Base-by-base conservation (phyloP, 64 coral and sea anemone genomes). In the Actinia equina region DNA sequence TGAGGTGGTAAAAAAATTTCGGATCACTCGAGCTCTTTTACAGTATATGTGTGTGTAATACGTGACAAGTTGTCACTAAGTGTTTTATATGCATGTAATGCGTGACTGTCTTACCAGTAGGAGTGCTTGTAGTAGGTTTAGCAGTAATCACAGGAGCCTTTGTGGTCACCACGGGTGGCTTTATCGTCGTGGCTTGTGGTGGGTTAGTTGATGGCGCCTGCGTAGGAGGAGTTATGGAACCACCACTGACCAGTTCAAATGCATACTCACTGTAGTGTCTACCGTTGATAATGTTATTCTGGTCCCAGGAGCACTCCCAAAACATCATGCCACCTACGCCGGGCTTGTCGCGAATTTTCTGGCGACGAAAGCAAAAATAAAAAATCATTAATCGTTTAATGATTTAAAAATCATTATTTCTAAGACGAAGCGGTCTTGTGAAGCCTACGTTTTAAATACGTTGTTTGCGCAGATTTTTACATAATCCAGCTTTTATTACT, bases 301-400 rank as follows among this genome's bases (percentile, higher is more conserved):
- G 91, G n/a, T 89, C 94, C 91, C 91, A 96, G 19, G 94, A 96
- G 63, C 94, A 96, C 60, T 96, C 94, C 94, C 94, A 96, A 41
- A 96, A 79, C 94, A 96, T 96, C 0, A 96, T 64, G 83, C 94
- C 94, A 46, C 94, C 91, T 19, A 96, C 91, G 1, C 88, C 91
- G 70, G 83, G 77, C 71, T 96, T 96, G 86, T 90, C 91, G 55
- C 91, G 94, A 17, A 96, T 96, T 93, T 89, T 57, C 94, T 96
- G 60, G 69, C 8, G 69, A 74, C 1, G 69, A 3, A 74, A 74
- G 26, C 11, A 15, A 56, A 56, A 56, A 56, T 4, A 26, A 7
- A 25, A 74, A 11, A 74, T 41, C n/a, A 25, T 74, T 74, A n/a
- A n/a, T n/a, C n/a, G n/a, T n/a, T n/a, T n/a, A n/a, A n/a, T n/a